Evolutionary conservation across 2,113 vertebrate genomes (phyloP).

Genomic region (Erythrocercus mccallii): DNA sequence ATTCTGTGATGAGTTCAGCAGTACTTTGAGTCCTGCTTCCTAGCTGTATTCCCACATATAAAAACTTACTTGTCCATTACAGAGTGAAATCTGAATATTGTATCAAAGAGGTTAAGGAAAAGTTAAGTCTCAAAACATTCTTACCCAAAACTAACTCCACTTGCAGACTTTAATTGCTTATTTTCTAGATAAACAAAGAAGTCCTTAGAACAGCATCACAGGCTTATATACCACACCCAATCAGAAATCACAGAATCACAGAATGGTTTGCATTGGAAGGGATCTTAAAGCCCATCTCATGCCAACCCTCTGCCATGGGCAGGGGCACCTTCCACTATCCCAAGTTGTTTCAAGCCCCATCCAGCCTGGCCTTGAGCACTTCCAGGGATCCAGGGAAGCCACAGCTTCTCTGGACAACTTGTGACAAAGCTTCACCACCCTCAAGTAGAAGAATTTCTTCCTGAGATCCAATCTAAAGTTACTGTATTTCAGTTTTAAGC

Average conservation of each 20-base stretch:
- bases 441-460: background rate
- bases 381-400: background rate
- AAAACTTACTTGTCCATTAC: background rate
- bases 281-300: background rate
- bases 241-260: background rate
- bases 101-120: background rate
- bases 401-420: background rate
- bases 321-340: fast-evolving
- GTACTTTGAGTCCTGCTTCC: background rate
- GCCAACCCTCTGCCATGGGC: background rate
- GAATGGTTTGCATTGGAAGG: background rate
- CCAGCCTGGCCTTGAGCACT: background rate
- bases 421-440: background rate
- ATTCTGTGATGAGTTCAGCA: background rate
- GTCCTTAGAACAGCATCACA: background rate
- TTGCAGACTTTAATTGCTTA: background rate
- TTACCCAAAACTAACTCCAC: background rate
- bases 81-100: background rate
- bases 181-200: background rate
- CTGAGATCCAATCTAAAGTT: background rate
- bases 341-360: background rate
- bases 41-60: background rate
- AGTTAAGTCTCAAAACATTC: background rate
- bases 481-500: background rate
- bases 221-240: background rate